Evolutionary conservation across 2,113 vertebrate species (phyloP), one percentile per base, ranked within the genome.

Genomic region (Catharus fuscescens): DNA sequence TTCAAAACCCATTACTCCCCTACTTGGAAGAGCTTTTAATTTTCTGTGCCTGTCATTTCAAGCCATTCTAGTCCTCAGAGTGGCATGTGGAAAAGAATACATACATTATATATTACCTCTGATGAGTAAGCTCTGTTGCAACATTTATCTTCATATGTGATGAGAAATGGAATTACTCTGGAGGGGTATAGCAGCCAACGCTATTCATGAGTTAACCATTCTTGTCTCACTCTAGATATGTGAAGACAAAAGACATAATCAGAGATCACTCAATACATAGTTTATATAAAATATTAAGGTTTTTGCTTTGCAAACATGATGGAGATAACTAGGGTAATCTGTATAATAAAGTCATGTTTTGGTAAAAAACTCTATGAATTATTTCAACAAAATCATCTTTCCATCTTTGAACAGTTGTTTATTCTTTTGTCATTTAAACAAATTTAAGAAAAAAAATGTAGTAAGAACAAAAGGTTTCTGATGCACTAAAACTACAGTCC

Each of bases 81-180:
- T 67, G 66, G n/a, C 44, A 67, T 45, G 62, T 3, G 3, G 54
- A 94, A 92, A 93, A 54, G 78, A 93, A 91, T 87, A 73, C 34
- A 71, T 73, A 62, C 20, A 34, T 69, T 80, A 42, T 92, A 67
- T 56, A 95, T 90, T 80, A 85, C 80, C 59, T 70, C 69, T 96
- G 79, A 89, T 77, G 88, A 86, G 62, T 67, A 19, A 92, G 52
- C 23, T 72, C 67, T 91, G 36, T 91, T 95, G 52, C 31, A 83
- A 42, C 65, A 90, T 93, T 94, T 94, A 78, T 85, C 67, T 90
- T 86, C 45, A 64, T 88, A 61, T 79, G 62, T 36, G 54, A 82
- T 85, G 36, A 86, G 36, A 92, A 67, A 53, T 65, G 32, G 59
- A 65, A 44, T 71, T 44, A 82, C 40, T 88, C 64, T 61, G 38